phyloP scores from a whole-genome alignment of 2,797 vertebrate species.

The Pipistrellus pipistrellus region DNA sequence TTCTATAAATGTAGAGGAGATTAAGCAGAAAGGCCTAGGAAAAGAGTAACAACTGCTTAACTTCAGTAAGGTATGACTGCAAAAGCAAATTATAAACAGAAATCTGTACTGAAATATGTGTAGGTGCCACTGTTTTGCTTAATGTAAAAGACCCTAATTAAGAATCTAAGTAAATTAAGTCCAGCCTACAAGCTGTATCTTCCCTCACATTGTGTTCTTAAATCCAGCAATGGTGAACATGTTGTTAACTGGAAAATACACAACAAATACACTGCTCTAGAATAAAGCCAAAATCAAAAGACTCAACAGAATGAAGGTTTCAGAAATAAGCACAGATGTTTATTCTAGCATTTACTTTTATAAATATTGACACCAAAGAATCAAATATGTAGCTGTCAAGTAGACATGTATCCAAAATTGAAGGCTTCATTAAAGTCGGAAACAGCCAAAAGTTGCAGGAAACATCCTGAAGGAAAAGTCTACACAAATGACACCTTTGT shows the following conservation, averaged over 20 bases:
- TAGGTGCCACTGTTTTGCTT: background rate
- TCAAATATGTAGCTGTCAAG: slow-evolving; percentile 67
- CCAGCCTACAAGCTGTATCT: background rate
- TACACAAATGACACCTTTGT: slow-evolving; percentile 69
- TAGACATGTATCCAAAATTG: slow-evolving; percentile 63
- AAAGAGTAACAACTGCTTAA: slow-evolving; percentile 48
- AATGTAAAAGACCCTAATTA: slow-evolving; percentile 19
- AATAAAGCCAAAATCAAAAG: slow-evolving; percentile 65
- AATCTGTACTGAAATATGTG: slow-evolving; percentile 51
- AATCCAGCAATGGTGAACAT: slow-evolving; percentile 40
- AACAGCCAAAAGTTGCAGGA: slow-evolving; percentile 66
- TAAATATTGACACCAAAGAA: slow-evolving; percentile 78
- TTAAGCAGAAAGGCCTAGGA: slow-evolving; percentile 38
- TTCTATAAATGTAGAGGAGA: slow-evolving; percentile 18
- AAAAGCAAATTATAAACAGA: slow-evolving; percentile 63
- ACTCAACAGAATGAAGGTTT: slow-evolving; percentile 61
- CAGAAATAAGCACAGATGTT: slow-evolving; percentile 71
- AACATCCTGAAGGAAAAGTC: slow-evolving; percentile 69
- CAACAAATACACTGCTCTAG: slow-evolving; percentile 49
- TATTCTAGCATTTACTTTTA: slow-evolving; percentile 75
- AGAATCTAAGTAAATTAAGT: slow-evolving; percentile 49
- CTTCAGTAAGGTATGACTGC: background rate
- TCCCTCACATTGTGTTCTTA: background rate
- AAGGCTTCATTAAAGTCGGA: slow-evolving; percentile 59
- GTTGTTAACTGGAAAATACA: slow-evolving; percentile 53